These are phyloP conservation scores for Melanargia galathea DNA, from an alignment of 2,888 invertebrate genomes.

Conservation along the genomic window DNA sequence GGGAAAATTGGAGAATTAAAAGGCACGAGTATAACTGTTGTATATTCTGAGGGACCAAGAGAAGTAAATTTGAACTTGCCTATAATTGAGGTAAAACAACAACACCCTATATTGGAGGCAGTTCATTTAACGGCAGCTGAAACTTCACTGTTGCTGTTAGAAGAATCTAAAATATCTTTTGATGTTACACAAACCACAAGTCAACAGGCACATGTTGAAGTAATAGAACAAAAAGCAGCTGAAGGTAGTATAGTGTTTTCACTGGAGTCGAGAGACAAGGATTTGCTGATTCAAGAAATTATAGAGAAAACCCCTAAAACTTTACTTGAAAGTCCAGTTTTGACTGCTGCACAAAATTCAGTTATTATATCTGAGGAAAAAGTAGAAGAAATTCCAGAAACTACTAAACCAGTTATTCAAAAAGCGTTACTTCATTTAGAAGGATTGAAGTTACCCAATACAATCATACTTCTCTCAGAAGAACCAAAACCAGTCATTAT, in stretches of 20 bases:
- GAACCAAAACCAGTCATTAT: neutral
- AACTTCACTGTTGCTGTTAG: conserved; percentile 12
- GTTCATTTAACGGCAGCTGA: conserved; percentile 25
- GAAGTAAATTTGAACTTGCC: conserved; percentile 5
- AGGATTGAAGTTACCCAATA: conserved; percentile 7
- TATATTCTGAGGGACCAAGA: conserved; percentile 17
- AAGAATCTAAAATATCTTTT: conserved; percentile 31
- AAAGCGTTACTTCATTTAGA: neutral
- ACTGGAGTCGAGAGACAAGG: conserved; percentile 6
- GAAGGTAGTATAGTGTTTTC: conserved; percentile 24
- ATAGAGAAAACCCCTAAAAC: conserved; percentile 8
- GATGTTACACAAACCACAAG: conserved; percentile 18
- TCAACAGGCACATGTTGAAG: conserved; percentile 28
- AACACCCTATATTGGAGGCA: conserved; percentile 11
- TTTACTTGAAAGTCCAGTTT: conserved; percentile 7
- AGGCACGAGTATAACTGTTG: neutral
- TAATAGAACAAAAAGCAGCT: conserved; percentile 35
- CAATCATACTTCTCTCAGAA: neutral
- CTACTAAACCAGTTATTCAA: neutral
- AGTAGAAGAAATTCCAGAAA: neutral
- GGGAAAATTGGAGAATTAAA: too few relatives aligned
- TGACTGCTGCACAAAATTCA: conserved; percentile 2
- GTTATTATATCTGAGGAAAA: conserved; percentile 6
- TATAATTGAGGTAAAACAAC: conserved; percentile 1
- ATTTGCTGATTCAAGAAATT: conserved; percentile 5